Conservation (phyloP, 2,797 vertebrate genomes). For the Pteropus rufus region DNA sequence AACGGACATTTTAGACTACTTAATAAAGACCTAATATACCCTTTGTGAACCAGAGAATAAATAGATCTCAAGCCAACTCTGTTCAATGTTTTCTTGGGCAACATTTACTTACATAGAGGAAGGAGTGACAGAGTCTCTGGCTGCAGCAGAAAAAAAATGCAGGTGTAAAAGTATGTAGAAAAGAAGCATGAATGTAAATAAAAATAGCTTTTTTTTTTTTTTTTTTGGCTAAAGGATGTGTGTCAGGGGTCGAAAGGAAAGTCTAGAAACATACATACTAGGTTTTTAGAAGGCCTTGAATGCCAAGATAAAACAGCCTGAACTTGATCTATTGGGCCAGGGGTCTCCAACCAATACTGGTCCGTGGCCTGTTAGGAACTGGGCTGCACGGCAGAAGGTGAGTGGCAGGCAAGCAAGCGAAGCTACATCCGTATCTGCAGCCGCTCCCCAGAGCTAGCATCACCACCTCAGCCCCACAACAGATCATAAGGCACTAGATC, state of each 20-base stretch:
- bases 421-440: too few relatives aligned
- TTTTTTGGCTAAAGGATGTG: neutral
- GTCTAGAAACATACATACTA: neutral
- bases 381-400: too few relatives aligned
- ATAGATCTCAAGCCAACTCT: neutral
- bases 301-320: neutral
- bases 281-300: neutral
- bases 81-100: constrained; percentile 20
- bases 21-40: constrained; percentile 58
- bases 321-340: neutral
- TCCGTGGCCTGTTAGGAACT: too few relatives aligned
- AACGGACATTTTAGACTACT: constrained; percentile 58
- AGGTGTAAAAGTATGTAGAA: neutral
- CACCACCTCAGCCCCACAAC: too few relatives aligned
- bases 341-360: too few relatives aligned
- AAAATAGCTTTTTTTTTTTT: neutral
- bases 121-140: neutral
- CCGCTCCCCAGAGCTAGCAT: too few relatives aligned
- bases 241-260: neutral
- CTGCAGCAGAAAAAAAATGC: neutral
- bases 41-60: constrained; percentile 53
- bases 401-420: too few relatives aligned
- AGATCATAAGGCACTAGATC: too few relatives aligned
- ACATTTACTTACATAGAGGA: neutral
- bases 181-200: constrained; percentile 9